Percentiles rank a stretch among this genome's conserved stretches.
phyloP scores from a whole-genome alignment of 2,113 vertebrate genomes.

The Urocolius indicus region DNA sequence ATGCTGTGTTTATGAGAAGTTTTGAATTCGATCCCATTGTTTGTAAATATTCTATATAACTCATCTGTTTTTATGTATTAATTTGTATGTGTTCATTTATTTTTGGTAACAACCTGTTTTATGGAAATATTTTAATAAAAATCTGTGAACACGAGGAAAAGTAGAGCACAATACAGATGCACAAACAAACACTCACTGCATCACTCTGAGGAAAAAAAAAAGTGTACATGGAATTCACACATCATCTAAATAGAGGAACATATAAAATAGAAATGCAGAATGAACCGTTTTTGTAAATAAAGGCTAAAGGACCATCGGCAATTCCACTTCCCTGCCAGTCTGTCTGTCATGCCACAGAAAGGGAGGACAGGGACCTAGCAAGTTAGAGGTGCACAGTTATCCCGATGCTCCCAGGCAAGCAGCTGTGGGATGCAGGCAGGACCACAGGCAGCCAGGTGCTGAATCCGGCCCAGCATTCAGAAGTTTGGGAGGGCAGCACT shows the following conservation, averaged over 20 bases:
- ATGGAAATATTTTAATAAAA: constrained; percentile 78
- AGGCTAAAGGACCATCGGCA: background rate
- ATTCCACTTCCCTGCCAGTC: background rate
- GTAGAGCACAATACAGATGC: constrained; percentile 70
- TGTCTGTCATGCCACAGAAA: rapidly evolving
- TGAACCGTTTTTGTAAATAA: background rate
- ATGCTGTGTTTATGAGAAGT: constrained; percentile 56
- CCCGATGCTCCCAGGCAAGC: rapidly evolving
- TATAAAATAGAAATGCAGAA: background rate
- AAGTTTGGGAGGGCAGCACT: rapidly evolving
- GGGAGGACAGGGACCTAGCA: background rate
- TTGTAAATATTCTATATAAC: constrained; percentile 77
- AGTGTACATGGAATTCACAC: constrained; percentile 61
- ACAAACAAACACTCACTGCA: constrained; percentile 68
- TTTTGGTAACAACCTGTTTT: constrained; percentile 74
- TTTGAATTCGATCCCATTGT: constrained; percentile 71
- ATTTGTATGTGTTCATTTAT: constrained; percentile 75
- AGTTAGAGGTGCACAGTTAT: rapidly evolving
- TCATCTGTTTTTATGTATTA: constrained; percentile 76
- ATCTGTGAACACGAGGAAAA: constrained; percentile 77
- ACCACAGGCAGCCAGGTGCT: rapidly evolving
- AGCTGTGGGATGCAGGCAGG: background rate
- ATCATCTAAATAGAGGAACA: constrained; percentile 44
- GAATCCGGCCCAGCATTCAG: background rate
- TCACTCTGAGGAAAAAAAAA: constrained; percentile 39